phyloP scores from a whole-genome alignment of 2,797 vertebrate species.

The Lagorchestes hirsutus region DNA sequence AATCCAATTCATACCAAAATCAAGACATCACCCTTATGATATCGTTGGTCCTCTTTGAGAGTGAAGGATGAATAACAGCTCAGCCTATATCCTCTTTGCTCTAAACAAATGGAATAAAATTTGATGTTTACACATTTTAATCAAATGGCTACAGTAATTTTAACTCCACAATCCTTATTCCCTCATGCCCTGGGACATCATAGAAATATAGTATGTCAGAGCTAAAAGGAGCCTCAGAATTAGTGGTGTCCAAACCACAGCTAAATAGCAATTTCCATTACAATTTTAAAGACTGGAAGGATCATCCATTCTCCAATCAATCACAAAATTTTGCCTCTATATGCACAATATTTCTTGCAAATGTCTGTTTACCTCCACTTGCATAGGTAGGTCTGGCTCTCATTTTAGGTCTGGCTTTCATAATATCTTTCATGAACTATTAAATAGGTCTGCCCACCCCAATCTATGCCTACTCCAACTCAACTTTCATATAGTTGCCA shows the following conservation, averaged over 20 bases:
- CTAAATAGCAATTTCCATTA: neutral
- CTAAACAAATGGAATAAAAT: neutral
- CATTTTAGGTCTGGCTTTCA: neutral
- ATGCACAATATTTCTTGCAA: neutral
- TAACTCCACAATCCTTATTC: neutral
- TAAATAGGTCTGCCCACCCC: neutral
- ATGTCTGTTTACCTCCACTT: neutral
- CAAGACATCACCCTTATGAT: too few species aligned
- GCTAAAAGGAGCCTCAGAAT: neutral
- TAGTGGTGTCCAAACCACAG: neutral
- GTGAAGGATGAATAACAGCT: too few species aligned
- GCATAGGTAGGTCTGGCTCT: neutral
- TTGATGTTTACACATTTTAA: neutral
- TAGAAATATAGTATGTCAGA: neutral
- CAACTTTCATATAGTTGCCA: neutral
- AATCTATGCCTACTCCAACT: neutral
- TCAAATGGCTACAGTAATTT: neutral
- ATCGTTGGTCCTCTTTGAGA: neutral
- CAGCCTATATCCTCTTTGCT: neutral
- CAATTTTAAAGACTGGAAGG: neutral
- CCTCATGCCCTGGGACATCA: neutral
- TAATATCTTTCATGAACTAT: neutral
- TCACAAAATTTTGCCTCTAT: neutral
- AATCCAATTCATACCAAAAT: neutral
- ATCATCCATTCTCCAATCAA: neutral